These are phyloP conservation scores for Falco naumanni DNA, from an alignment of 2,797 vertebrate genomes.

Conservation along the genomic window DNA sequence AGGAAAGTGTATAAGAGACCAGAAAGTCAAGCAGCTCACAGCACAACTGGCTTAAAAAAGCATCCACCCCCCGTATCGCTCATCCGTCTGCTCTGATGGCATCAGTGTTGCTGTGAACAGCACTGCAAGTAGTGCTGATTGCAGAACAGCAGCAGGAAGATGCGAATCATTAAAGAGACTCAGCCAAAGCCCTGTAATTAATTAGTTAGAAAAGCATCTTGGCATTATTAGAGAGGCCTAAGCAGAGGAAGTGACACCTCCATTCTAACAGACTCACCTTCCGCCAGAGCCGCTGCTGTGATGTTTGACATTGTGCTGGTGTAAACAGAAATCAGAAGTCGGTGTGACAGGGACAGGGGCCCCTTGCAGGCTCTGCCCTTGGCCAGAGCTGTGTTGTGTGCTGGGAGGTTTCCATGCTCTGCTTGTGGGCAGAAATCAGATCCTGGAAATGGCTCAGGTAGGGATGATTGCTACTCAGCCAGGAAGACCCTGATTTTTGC, in stretches of 20 bases:
- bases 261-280: conserved; percentile 27
- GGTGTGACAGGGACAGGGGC: conserved; percentile 3
- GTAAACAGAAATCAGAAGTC: conserved; percentile 56
- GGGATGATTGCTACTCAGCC: not conserved
- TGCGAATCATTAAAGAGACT: conserved; percentile 62
- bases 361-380: conserved; percentile 20
- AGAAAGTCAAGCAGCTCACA: conserved; percentile 9
- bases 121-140: conserved; percentile 58
- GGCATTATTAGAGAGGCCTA: conserved; percentile 51
- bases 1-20: not conserved
- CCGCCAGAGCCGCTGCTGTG: conserved; percentile 20
- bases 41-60: not conserved
- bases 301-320: conserved; percentile 52
- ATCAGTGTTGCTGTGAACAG: conserved; percentile 54
- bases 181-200: conserved; percentile 69
- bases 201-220: conserved; percentile 68
- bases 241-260: conserved; percentile 43
- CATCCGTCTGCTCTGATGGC: conserved; percentile 32
- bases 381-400: not conserved
- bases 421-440: not conserved
- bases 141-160: conserved; percentile 70
- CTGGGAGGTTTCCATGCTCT: not conserved
- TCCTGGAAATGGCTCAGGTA: conserved; percentile 29
- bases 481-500: conserved; percentile 7
- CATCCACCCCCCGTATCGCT: not conserved